Conservation (phyloP, 37 sponge, comb jelly and placozoan genomes). For the Corticium candelabrum region DNA sequence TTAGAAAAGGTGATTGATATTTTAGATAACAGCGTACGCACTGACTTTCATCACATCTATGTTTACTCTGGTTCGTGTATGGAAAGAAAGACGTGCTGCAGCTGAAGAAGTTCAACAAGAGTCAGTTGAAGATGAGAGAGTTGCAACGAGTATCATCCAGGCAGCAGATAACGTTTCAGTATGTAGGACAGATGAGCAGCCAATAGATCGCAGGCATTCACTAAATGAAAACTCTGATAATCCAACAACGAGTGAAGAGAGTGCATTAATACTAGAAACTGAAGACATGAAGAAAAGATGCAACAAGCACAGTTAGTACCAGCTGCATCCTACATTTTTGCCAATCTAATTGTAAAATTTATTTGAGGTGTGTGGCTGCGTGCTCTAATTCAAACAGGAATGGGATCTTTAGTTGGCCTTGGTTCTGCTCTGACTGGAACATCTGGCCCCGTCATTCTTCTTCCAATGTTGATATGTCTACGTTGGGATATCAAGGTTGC, state of each 20-base stretch:
- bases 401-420: background rate
- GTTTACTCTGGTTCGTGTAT: background rate
- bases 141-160: too few species aligned
- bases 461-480: background rate
- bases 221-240: too few species aligned
- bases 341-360: background rate
- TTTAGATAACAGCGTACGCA: background rate
- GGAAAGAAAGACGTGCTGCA: background rate
- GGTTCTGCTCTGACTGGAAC: constrained; percentile 9
- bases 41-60: background rate
- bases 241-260: too few species aligned
- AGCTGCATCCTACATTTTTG: too few species aligned
- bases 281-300: too few species aligned
- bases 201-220: too few species aligned
- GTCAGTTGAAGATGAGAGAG: background rate
- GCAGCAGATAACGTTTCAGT: too few species aligned
- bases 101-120: background rate
- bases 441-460: background rate
- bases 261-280: too few species aligned
- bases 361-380: background rate
- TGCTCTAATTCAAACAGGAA: background rate
- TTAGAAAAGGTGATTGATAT: too few species aligned
- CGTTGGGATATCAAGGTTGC: background rate
- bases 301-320: too few species aligned
- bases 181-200: too few species aligned